Evolutionary conservation across 2,888 invertebrate species (phyloP).

Genomic region (Rutpela maculata): DNA sequence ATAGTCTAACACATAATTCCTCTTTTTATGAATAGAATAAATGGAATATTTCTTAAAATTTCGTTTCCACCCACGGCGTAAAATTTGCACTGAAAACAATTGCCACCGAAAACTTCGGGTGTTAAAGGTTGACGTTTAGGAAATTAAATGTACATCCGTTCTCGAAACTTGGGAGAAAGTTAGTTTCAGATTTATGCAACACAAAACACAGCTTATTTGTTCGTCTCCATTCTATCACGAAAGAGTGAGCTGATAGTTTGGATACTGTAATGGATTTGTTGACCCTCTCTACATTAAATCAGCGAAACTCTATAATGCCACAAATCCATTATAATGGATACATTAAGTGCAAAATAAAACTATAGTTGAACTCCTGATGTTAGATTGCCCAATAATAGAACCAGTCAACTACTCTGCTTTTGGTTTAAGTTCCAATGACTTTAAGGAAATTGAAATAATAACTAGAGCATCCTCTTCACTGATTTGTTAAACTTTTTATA

Average conservation of each 20-base stretch:
- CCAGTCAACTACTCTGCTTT: no score
- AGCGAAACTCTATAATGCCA: not conserved
- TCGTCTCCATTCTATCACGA: not conserved
- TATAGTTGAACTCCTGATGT: not conserved
- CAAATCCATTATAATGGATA: not conserved
- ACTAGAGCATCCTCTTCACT: no score
- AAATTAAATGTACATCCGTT: conserved; percentile 3
- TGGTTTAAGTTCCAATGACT: no score
- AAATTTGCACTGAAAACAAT: not conserved
- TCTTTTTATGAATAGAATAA: not conserved
- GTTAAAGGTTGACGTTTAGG: not conserved
- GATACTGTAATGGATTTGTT: conserved; percentile 3
- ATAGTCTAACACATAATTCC: no score
- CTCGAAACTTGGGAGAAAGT: not conserved
- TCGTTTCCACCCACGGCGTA: not conserved
- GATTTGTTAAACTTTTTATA: no score
- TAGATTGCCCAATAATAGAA: no score
- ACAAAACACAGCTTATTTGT: not conserved
- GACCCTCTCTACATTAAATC: not conserved
- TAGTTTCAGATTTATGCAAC: not conserved
- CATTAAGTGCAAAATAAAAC: not conserved
- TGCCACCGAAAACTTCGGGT: not conserved
- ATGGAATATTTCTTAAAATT: not conserved
- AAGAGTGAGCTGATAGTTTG: not conserved
- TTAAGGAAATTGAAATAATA: no score